Conservation (phyloP, 37 sponge, comb jelly and placozoan species). For the Lycopodina hypogea region DNA sequence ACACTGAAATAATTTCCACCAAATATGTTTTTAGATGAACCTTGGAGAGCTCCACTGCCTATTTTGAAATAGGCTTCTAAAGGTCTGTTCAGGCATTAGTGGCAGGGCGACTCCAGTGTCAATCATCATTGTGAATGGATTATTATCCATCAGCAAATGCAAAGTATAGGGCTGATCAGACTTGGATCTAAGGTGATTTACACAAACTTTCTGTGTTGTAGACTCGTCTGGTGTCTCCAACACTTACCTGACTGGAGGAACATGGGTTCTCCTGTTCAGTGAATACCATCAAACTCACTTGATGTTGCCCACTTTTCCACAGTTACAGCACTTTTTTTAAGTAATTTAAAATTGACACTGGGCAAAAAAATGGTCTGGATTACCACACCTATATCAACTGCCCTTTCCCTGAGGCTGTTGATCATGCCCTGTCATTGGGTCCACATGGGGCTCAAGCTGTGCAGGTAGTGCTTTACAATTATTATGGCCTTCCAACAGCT, state of each 20-base stretch:
- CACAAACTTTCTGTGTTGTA: no score
- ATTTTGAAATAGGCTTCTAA: not conserved
- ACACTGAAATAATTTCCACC: not conserved
- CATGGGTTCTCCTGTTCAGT: not conserved
- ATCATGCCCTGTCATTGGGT: no score
- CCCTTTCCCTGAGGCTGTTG: not conserved
- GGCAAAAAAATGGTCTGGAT: not conserved
- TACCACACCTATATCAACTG: not conserved
- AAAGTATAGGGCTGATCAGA: no score
- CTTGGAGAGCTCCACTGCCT: no score
- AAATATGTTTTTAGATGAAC: no score
- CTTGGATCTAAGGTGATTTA: not conserved
- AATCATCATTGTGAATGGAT: not conserved
- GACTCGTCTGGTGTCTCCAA: not conserved
- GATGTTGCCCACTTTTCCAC: slow-evolving; percentile 7
- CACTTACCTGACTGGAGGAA: not conserved
- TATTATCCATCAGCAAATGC: not conserved
- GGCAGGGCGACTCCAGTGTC: not conserved
- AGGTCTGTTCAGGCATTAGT: not conserved
- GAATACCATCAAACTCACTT: not conserved
- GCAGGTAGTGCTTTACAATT: no score
- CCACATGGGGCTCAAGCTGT: no score
- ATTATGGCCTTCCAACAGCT: no score
- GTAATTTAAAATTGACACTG: not conserved
- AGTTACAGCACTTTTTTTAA: no score